phyloP scores from a whole-genome alignment of 2,888 invertebrate genomes.

The Acronicta alni region DNA sequence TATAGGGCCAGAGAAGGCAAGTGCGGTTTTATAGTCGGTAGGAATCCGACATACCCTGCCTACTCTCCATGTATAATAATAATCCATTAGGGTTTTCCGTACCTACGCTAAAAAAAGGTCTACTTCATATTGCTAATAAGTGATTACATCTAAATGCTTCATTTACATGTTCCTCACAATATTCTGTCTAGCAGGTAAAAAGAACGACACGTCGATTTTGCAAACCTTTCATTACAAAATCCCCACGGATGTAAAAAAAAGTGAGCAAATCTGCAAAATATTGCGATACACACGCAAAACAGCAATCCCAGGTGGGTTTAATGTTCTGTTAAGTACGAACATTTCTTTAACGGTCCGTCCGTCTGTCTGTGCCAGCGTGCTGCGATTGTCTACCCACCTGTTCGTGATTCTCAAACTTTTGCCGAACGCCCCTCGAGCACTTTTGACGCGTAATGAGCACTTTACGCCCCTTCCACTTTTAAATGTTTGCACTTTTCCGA shows the following conservation, averaged over 20 bases:
- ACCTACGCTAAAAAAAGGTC: too few relatives aligned
- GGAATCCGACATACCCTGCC: too few relatives aligned
- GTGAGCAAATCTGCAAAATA: constrained; percentile 19
- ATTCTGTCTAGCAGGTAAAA: neutral
- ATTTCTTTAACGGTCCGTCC: constrained; percentile 56
- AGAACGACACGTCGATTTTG: neutral
- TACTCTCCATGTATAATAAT: too few relatives aligned
- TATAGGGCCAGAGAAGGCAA: too few relatives aligned
- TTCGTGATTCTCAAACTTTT: constrained; percentile 60
- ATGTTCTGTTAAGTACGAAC: constrained; percentile 55
- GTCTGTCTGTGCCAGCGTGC: constrained; percentile 28
- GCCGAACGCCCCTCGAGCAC: constrained; percentile 64
- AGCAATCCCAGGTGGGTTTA: constrained; percentile 43
- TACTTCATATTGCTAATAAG: too few relatives aligned
- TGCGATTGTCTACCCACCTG: constrained; percentile 56
- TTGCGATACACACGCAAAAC: constrained; percentile 33
- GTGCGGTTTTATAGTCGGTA: too few relatives aligned
- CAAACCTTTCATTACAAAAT: constrained; percentile 8
- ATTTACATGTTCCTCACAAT: neutral
- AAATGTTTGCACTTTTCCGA: constrained; percentile 78
- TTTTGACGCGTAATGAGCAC: constrained; percentile 81
- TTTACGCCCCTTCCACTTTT: constrained; percentile 70
- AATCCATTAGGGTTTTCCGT: too few relatives aligned
- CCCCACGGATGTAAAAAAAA: constrained; percentile 15
- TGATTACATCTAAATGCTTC: too few relatives aligned